A percentile compares a stretch with the other conserved stretches of the same genome.
Evolutionary conservation across 2,113 vertebrate genomes (phyloP).

Genomic region (Diadophis punctatus): DNA sequence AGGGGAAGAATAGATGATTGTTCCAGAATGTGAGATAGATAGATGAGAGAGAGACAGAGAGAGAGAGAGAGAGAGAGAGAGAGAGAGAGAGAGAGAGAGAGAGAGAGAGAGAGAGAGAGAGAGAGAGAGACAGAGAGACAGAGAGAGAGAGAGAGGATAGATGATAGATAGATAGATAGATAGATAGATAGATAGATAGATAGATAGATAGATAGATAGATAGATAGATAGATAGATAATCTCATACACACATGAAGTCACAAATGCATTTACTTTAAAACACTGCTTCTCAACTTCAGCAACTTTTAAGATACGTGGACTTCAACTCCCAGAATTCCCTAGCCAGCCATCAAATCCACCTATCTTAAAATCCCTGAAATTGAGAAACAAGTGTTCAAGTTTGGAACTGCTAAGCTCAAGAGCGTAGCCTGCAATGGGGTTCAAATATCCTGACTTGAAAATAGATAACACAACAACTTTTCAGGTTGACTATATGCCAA

Average conservation of each 20-base stretch:
- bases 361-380: not conserved
- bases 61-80: rapidly evolving
- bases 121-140: rapidly evolving
- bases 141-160: too few relatives aligned
- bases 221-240: too few relatives aligned
- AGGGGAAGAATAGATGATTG: not conserved
- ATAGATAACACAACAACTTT: not conserved
- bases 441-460: not conserved
- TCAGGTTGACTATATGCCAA: not conserved
- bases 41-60: rapidly evolving
- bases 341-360: not conserved
- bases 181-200: too few relatives aligned
- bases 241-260: not conserved
- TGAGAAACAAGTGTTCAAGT: not conserved
- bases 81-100: too few relatives aligned
- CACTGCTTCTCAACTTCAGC: not conserved
- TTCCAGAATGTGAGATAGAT: not conserved
- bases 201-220: too few relatives aligned
- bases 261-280: not conserved
- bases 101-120: rapidly evolving
- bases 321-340: not conserved
- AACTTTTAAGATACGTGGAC: not conserved
- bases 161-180: too few relatives aligned
- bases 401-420: not conserved
- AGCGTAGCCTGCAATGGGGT: not conserved